A percentile compares a stretch with the other conserved stretches of the same genome.
phyloP scores from a whole-genome alignment of 2,888 invertebrate genomes.

The Pomacea canaliculata region DNA sequence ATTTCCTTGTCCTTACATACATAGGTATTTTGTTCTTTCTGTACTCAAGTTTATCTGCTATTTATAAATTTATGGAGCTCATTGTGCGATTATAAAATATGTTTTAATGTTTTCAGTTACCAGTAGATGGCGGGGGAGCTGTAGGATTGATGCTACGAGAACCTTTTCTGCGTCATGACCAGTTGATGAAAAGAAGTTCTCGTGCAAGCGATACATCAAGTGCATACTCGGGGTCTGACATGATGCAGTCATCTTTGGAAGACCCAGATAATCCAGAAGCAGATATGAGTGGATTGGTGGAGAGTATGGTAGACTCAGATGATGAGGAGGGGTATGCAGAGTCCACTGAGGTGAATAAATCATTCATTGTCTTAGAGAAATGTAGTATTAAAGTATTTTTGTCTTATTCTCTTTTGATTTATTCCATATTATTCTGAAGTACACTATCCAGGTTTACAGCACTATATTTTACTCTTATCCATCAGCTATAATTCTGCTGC shows the following conservation, averaged over 20 bases:
- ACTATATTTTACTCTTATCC: too few species aligned
- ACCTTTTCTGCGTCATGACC: constrained; percentile 47
- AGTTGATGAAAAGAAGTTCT: constrained; percentile 56
- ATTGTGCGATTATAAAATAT: too few species aligned
- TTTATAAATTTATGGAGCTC: too few species aligned
- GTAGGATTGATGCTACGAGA: constrained; percentile 33
- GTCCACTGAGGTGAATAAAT: constrained; percentile 44
- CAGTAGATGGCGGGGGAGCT: constrained; percentile 35
- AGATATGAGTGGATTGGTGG: constrained; percentile 92
- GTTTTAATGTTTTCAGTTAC: constrained; percentile 29
- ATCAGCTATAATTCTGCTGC: too few species aligned
- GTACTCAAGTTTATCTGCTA: too few species aligned
- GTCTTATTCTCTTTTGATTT: too few species aligned
- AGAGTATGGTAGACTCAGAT: constrained; percentile 95
- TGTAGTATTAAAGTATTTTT: too few species aligned
- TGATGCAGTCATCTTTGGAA: constrained; percentile 74
- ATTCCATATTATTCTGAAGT: too few species aligned
- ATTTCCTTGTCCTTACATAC: too few species aligned
- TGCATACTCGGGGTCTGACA: constrained; percentile 94
- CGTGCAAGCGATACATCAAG: constrained; percentile 89
- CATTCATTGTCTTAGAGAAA: neutral
- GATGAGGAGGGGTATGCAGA: constrained; percentile 82
- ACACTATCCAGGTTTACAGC: too few species aligned
- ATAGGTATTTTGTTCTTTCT: too few species aligned
- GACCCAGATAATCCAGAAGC: constrained; percentile 74